Base-by-base conservation (phyloP, 2,888 invertebrate genomes). In the Balanococcus diminutus region DNA sequence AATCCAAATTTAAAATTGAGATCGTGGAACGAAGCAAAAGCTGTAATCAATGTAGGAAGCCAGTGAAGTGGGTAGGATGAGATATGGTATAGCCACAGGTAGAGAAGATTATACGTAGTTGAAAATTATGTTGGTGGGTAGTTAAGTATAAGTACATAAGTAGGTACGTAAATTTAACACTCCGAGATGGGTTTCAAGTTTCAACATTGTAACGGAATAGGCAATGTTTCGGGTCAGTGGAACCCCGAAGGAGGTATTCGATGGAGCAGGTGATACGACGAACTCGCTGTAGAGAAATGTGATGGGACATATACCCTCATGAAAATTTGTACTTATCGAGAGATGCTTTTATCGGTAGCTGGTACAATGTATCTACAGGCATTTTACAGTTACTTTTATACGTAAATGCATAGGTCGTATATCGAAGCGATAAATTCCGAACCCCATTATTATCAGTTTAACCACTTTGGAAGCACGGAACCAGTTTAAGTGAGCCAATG, bases 211-310 rank as follows among this genome's bases (percentile, higher is more conserved):
- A 56, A 56, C 11, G 28, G 16, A 67, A 67, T 67, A 22, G 16
- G 28, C 16, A 67, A 25, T 25, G 67, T 67, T 67, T 67, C 67
- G 67, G 67, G 67, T 67, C 67, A 67, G 67, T 31, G 67, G 67
- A 67, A 67, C 67, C 67, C 67, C 28, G 67, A 67, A 67, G 67
- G 67, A 67, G 28, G 28, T 67, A 67, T 67, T 67, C 31, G 67
- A 67, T 67, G 67, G 16, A 67, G 67, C 67, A 67, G 67, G 67
- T 67, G 67, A 67, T 67, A 67, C 61, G 22, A 22, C 2, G 22
- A 6, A 56, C 22, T n/a, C n/a, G n/a, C n/a, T n/a, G n/a, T n/a
- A n/a, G n/a, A n/a, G n/a, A 22, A 6, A 51, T 19, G 22, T 56
- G 22, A 22, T 56, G 22, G 56, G 67, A 28, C 67, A 8, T 67